Conservation (phyloP, 2,797 vertebrate species). For the Halcyon leucocephala region DNA sequence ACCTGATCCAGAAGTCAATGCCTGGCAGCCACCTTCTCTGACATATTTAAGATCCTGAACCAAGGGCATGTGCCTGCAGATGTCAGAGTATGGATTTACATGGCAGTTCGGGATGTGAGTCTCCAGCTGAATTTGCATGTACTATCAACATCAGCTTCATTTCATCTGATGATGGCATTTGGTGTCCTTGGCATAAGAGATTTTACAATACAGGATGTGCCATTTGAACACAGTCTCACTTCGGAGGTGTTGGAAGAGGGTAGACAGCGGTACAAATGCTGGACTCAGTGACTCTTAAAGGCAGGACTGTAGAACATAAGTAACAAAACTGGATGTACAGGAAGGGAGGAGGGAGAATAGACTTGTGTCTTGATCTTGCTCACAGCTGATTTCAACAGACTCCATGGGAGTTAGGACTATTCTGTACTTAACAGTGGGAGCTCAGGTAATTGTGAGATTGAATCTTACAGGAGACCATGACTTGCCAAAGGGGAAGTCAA, state of each 20-base stretch:
- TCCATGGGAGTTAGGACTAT: conserved; percentile 32
- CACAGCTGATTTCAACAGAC: conserved; percentile 35
- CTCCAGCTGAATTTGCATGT: neutral
- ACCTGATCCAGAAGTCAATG: conserved; percentile 24
- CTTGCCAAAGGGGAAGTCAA: conserved; percentile 49
- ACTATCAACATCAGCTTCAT: neutral
- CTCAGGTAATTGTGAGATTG: conserved; percentile 54
- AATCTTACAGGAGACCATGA: conserved; percentile 18
- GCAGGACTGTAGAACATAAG: neutral
- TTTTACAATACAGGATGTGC: neutral
- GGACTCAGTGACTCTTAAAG: neutral
- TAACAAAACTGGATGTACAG: conserved; percentile 23
- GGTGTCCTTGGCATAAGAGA: neutral
- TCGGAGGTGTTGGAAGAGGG: fast-evolving
- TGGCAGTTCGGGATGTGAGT: neutral
- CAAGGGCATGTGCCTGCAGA: neutral
- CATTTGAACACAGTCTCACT: neutral
- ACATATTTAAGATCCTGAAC: neutral
- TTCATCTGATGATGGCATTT: neutral
- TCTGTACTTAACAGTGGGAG: conserved; percentile 21
- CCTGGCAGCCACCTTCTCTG: neutral
- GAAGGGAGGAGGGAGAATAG: neutral
- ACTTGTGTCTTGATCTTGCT: neutral
- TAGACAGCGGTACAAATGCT: neutral
- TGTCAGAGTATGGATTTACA: conserved; percentile 33